These are phyloP conservation scores for Carcina quercana DNA, from an alignment of 2,888 invertebrate species.

Conservation along the genomic window DNA sequence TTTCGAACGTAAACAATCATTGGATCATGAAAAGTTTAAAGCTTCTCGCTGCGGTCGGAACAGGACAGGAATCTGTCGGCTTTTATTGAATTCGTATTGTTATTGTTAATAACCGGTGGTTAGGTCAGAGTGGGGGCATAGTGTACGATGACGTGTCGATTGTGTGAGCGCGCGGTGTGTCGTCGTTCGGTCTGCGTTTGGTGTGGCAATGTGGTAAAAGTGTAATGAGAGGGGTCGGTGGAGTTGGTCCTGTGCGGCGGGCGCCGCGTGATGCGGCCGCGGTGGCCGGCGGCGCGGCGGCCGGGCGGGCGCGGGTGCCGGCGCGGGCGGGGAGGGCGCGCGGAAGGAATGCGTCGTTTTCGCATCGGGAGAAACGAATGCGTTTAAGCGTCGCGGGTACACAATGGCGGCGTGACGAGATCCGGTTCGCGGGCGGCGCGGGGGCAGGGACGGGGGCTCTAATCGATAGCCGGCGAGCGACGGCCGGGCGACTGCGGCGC, in stretches of 20 bases:
- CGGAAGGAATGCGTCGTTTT: constrained; percentile 75
- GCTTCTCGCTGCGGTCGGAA: constrained; percentile 7
- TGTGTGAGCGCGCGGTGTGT: too few relatives aligned
- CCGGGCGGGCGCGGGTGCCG: constrained; percentile 29
- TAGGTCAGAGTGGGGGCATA: constrained; percentile 2
- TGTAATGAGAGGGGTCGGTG: constrained; percentile 56
- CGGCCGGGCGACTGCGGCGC: constrained; percentile 71
- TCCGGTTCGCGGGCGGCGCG: constrained; percentile 70
- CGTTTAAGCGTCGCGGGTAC: constrained; percentile 74
- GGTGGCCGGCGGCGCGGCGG: constrained; percentile 25
- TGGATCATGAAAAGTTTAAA: constrained; percentile 7
- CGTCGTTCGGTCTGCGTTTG: constrained; percentile 19
- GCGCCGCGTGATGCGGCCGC: constrained; percentile 40
- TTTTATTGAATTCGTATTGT: constrained; percentile 13
- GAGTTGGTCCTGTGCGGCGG: constrained; percentile 12
- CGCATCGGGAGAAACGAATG: constrained; percentile 75
- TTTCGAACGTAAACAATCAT: neutral
- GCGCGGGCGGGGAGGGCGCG: constrained; percentile 53
- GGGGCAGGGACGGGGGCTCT: constrained; percentile 61
- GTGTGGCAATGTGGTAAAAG: constrained; percentile 30
- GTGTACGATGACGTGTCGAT: neutral
- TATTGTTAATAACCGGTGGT: constrained; percentile 7
- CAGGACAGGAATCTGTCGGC: constrained; percentile 8
- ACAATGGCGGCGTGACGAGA: constrained; percentile 75
- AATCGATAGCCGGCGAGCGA: constrained; percentile 74